Evolutionary conservation across 2,888 invertebrate genomes (phyloP), one percentile per base, ranked within the genome.

Genomic region (Oscheius sp.): DNA sequence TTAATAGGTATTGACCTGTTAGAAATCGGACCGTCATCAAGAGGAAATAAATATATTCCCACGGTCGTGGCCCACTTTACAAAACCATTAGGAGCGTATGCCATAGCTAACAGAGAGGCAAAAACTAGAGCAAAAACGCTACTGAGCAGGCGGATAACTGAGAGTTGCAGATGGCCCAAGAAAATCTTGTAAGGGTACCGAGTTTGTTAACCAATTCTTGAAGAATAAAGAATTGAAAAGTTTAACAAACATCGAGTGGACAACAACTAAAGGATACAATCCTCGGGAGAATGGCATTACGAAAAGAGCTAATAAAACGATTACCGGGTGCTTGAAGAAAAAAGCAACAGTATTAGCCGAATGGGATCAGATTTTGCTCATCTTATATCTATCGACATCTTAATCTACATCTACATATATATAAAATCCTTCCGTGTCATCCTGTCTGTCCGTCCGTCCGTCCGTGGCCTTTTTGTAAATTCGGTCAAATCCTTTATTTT

Each of bases 41-140:
- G 29, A 1, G 73, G 73, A n/a, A 63, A 5, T 37, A 74, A 3
- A 64, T 37, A 37, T 37, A 15, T 37, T 37, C 15, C 15, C 10
- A 8, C 15, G 37, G 15, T 37, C 10, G 15, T 76, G 2, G 72
- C 70, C 25, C 65, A 72, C 15, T 76, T 76, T 53, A 57, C 63
- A 0, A 67, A 68, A 52, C 70, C 31, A 8, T 67, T 64, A 1
- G 57, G 45, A 1, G 67, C 69, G 0, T 55, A 55, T 10, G 33
- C 75, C 0, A 68, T 76, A n/a, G 61, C 61, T 25, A 58, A 73
- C 27, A 71, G 72, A 42, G 39, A 17, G 37, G 74, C 69, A 23
- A 72, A 72, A 31, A 67, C 69, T 0, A 71, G 73, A 0, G 66
- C 65, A 0, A 39, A 72, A 25, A 61, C 65, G 0, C 61, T 76